Percentiles rank a stretch among this genome's conserved stretches.
Conservation (phyloP, 2,113 vertebrate species). For the Halichoeres trimaculatus region DNA sequence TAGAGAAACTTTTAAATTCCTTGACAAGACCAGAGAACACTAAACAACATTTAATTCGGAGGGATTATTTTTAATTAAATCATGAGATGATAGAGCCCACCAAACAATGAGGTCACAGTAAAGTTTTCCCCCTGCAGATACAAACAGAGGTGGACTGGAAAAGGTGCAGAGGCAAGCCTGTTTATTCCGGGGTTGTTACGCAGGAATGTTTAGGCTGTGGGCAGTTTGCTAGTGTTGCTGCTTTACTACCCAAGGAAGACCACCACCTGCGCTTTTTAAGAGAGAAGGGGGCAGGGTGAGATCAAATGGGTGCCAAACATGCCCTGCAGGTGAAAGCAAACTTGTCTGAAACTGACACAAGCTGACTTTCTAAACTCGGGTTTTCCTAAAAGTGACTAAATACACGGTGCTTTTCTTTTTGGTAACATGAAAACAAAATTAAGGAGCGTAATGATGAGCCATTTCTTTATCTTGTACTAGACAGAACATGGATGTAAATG, state of each 20-base stretch:
- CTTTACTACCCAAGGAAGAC: constrained; percentile 57
- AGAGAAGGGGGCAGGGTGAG: constrained; percentile 2
- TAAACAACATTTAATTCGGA: neutral
- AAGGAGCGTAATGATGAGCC: neutral
- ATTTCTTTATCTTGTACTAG: no score
- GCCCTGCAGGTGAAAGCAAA: neutral
- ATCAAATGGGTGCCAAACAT: constrained; percentile 14
- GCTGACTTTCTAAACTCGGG: neutral
- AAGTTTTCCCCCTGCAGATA: constrained; percentile 23
- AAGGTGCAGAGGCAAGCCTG: constrained; percentile 27
- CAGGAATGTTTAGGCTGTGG: constrained; percentile 69
- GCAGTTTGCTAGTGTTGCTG: constrained; percentile 51
- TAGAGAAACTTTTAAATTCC: neutral
- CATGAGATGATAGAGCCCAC: no score
- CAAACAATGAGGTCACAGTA: constrained; percentile 28
- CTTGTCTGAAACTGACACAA: neutral
- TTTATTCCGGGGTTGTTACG: constrained; percentile 48
- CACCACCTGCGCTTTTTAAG: constrained; percentile 60
- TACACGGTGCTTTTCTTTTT: neutral
- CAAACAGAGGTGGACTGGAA: constrained; percentile 20
- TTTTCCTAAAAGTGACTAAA: neutral
- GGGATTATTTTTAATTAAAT: neutral
- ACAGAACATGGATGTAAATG: no score
- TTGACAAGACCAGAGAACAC: neutral
- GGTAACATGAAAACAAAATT: neutral